These are phyloP conservation scores for Cheilosia impressa DNA, from an alignment of 2,888 invertebrate species.

Conservation along the genomic window DNA sequence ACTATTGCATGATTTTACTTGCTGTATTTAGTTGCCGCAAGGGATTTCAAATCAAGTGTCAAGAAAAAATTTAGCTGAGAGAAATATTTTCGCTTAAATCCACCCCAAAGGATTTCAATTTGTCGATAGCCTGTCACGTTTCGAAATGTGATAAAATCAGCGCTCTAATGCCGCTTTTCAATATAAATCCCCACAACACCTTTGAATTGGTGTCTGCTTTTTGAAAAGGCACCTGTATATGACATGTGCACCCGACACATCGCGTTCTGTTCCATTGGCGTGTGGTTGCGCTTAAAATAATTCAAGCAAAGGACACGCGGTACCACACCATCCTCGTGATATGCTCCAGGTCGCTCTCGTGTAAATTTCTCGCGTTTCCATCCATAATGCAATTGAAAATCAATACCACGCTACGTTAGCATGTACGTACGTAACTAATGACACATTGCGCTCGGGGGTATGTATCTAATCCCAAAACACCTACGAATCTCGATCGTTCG, in stretches of 20 bases:
- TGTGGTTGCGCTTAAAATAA: conserved; percentile 33
- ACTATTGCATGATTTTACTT: conserved; percentile 14
- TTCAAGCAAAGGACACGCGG: conserved; percentile 12
- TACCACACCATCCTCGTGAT: conserved; percentile 23
- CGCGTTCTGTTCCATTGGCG: conserved; percentile 32
- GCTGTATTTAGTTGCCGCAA: conserved; percentile 36
- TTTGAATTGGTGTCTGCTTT: conserved; percentile 15
- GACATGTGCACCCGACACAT: conserved; percentile 45
- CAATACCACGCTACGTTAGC: conserved; percentile 51
- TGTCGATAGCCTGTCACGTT: conserved; percentile 66
- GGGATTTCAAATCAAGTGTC: conserved; percentile 65
- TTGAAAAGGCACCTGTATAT: conserved; percentile 29
- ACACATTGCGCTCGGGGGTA: conserved; percentile 65
- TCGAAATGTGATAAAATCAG: conserved; percentile 72
- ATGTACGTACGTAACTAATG: conserved; percentile 56
- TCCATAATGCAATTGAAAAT: conserved; percentile 63
- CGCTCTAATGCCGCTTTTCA: conserved; percentile 44
- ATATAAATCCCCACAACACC: background rate
- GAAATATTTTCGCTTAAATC: conserved; percentile 70
- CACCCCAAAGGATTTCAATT: conserved; percentile 72
- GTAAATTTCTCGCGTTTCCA: conserved; percentile 63
- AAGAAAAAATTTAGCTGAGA: conserved; percentile 64
- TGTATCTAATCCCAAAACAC: conserved; percentile 68
- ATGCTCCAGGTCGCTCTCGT: conserved; percentile 36
- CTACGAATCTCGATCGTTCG: conserved; percentile 66